phyloP scores from a whole-genome alignment of 2,797 vertebrate species.

The Taenioides sp. region DNA sequence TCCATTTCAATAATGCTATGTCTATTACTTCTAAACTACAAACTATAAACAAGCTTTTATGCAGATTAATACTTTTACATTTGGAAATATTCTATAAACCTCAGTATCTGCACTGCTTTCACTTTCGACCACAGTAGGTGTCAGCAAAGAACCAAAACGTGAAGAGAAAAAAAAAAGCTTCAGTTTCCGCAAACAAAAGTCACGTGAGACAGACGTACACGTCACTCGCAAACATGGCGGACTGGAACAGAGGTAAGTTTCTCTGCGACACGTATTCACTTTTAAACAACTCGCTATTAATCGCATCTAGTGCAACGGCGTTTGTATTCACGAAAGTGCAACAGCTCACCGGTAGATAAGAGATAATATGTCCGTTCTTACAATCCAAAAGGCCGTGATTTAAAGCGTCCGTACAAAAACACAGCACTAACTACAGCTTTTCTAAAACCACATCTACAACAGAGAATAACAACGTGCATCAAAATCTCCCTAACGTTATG shows the following conservation, averaged over 20 bases:
- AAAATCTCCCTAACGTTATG: no score
- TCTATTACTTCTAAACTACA: no score
- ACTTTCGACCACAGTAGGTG: neutral
- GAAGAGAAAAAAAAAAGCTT: neutral
- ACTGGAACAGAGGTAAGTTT: conserved; percentile 71
- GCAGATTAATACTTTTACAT: neutral
- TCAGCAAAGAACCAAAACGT: neutral
- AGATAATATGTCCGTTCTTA: neutral
- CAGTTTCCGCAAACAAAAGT: conserved; percentile 9
- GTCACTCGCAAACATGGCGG: conserved; percentile 67
- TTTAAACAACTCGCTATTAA: no score
- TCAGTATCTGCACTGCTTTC: neutral
- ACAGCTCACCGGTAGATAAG: neutral
- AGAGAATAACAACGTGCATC: no score
- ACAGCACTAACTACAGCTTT: neutral
- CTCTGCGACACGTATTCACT: conserved; percentile 62
- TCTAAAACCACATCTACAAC: no score
- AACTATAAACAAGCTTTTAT: no score
- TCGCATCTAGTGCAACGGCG: neutral
- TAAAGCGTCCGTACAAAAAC: neutral
- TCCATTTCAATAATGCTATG: no score
- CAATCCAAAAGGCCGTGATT: neutral
- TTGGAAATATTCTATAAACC: neutral
- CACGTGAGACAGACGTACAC: conserved; percentile 30
- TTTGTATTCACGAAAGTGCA: fast-evolving